phyloP scores from a whole-genome alignment of 2,113 vertebrate genomes.

The Dermatemys mawii region DNA sequence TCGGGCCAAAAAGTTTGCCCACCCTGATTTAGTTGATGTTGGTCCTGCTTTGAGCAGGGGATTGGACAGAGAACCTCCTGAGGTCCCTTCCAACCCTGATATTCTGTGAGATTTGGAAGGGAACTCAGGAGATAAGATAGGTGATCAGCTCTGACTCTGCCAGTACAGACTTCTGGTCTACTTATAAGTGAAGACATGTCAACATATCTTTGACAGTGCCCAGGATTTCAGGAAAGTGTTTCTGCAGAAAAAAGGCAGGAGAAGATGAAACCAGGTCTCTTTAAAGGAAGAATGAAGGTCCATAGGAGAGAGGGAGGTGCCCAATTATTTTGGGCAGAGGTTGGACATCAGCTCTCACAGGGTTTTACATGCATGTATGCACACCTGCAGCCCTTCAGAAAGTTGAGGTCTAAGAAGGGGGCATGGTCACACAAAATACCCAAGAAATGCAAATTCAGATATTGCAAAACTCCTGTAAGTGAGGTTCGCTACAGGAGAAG shows the following conservation, averaged over 20 bases:
- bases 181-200: conserved; percentile 80
- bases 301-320: not conserved
- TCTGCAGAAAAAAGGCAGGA: conserved; percentile 33
- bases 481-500: not conserved
- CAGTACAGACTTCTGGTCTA: conserved; percentile 82
- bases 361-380: not conserved
- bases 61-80: too few species aligned
- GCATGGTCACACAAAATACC: rapidly evolving
- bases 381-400: not conserved
- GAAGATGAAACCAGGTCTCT: conserved; percentile 42
- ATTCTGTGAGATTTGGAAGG: too few species aligned
- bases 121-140: conserved; percentile 85
- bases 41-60: too few species aligned
- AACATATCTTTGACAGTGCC: conserved; percentile 81
- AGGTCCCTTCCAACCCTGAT: too few species aligned
- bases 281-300: conserved; percentile 46
- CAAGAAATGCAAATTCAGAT: not conserved
- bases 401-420: not conserved
- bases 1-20: too few species aligned
- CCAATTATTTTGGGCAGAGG: conserved; percentile 46
- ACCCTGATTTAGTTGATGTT: too few species aligned
- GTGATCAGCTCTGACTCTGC: conserved; percentile 74
- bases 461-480: not conserved
- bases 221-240: conserved; percentile 74
- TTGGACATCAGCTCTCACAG: not conserved